Evolutionary conservation across 2,888 invertebrate genomes (phyloP), one percentile per base, ranked within the genome.

Genomic region (Entomobrya multifasciata): DNA sequence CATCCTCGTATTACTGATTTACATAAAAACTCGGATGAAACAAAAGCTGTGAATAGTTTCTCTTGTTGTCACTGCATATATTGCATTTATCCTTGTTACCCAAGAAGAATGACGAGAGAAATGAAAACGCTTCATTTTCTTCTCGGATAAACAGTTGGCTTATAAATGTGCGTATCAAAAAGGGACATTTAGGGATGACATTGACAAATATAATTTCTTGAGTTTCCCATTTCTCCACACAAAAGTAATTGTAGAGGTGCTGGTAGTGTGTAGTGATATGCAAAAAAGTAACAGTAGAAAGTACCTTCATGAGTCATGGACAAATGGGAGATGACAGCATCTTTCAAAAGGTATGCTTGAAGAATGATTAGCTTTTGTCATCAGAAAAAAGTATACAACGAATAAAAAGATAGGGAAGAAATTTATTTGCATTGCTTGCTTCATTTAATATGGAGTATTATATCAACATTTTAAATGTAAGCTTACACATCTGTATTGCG

Each of bases 161-260:
- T 27, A 77, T 77, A 60, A 77, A 77, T 60, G 77, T 57, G 77
- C 77, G 77, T 77, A 77, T 77, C 77, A 77, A 77, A 74, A 60
- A 36, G 77, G 77, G 41, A 60, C 77, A 77, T 60, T 57, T 60
- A 47, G 47, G 77, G 22, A 60, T 77, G 77, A 77, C 77, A 77
- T 60, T 77, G 77, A 77, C 77, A 77, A 77, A 77, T 77, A 77
- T 60, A 77, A 77, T 77, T 77, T 60, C 77, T 77, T 60, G 77
- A 60, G 41, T 77, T 77, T 77, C 77, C 15, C 77, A 77, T 41
- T 77, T 60, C 60, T 44, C 44, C 77, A 60, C n/a, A n/a, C 36
- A 36, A 36, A 6, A 36, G 4, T 36, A 36, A 20, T 72, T 72
- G 49, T 47, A 27, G 8, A 30, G n/a, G 3, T 3, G 25, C 11